Conservation (phyloP, 2,113 vertebrate genomes). For the Cebus imitator region DNA sequence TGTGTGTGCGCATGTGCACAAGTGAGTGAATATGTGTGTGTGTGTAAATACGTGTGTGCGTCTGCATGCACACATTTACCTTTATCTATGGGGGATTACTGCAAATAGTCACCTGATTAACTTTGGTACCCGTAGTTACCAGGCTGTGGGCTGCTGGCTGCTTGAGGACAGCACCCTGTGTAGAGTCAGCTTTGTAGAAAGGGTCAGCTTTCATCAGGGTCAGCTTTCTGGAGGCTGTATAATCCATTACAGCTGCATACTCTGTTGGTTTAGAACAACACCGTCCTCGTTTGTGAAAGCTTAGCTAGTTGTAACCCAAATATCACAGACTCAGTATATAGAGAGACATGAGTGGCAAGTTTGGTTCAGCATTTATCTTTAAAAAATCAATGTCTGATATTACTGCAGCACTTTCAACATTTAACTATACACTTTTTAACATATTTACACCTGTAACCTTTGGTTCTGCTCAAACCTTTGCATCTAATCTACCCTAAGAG, state of each 20-base stretch:
- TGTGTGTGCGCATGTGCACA: background rate
- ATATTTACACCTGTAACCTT: background rate
- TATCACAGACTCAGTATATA: background rate
- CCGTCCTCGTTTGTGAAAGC: background rate
- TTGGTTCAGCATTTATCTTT: background rate
- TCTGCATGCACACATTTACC: fast-evolving
- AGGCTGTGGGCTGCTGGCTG: background rate
- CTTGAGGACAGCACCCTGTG: background rate
- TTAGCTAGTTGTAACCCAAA: background rate
- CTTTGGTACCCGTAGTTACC: background rate
- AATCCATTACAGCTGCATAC: too few relatives aligned
- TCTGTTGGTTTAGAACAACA: background rate
- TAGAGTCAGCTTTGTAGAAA: background rate
- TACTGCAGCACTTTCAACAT: background rate
- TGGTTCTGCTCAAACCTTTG: background rate
- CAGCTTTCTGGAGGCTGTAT: background rate
- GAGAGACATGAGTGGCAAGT: background rate
- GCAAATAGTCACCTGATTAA: background rate
- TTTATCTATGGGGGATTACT: background rate
- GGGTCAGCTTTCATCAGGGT: background rate
- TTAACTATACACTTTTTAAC: background rate
- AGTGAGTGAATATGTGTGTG: background rate
- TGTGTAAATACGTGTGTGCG: too few relatives aligned
- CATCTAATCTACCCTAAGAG: background rate
- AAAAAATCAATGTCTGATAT: background rate